phyloP scores from a whole-genome alignment of 2,113 vertebrate species.

The Dasyurus viverrinus region DNA sequence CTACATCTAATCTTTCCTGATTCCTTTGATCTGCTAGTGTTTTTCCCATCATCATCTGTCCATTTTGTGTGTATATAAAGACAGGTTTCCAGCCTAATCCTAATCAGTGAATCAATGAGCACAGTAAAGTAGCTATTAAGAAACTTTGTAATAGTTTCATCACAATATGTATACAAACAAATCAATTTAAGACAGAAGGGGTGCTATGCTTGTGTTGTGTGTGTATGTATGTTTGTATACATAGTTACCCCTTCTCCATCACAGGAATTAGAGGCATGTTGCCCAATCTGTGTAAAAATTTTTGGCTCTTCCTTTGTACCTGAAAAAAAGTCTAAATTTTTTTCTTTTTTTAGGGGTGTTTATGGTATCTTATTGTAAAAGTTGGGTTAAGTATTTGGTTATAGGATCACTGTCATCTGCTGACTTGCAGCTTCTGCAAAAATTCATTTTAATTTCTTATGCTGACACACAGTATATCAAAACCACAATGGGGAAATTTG shows the following conservation, averaged over 20 bases:
- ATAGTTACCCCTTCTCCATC: neutral
- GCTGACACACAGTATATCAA: too few relatives aligned
- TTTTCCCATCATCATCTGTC: neutral
- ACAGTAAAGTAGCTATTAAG: neutral
- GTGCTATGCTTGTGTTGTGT: neutral
- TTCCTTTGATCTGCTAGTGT: neutral
- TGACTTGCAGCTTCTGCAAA: too few relatives aligned
- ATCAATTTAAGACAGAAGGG: neutral
- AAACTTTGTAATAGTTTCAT: neutral
- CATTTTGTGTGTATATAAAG: neutral
- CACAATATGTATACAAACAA: neutral
- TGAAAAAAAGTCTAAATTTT: too few relatives aligned
- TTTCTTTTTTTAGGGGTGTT: too few relatives aligned
- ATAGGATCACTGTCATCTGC: too few relatives aligned
- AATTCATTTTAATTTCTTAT: too few relatives aligned
- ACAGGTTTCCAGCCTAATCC: neutral
- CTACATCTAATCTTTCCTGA: neutral
- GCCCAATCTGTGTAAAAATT: too few relatives aligned
- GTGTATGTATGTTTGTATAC: neutral
- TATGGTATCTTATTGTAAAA: too few relatives aligned
- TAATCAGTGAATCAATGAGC: neutral
- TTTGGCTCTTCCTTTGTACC: too few relatives aligned
- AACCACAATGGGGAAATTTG: too few relatives aligned
- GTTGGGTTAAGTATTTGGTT: too few relatives aligned
- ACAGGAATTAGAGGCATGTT: too few relatives aligned